Evolutionary conservation across 2,888 invertebrate genomes (phyloP).

Genomic region (Heteromurus nitidus): DNA sequence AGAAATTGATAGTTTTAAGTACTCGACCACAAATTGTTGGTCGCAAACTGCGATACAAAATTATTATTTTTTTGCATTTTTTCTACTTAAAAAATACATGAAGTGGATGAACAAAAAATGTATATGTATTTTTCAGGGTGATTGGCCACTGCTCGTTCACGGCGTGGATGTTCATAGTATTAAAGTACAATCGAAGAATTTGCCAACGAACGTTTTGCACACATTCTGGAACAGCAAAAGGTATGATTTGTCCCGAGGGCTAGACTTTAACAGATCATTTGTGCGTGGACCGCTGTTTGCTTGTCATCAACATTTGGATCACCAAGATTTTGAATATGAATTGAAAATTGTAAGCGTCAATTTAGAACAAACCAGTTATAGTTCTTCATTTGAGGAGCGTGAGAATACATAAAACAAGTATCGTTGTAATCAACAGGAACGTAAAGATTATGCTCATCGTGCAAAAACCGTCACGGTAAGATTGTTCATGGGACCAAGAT

Average conservation of each 20-base stretch:
- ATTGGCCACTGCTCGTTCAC: conserved; percentile 64
- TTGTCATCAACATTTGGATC: conserved; percentile 74
- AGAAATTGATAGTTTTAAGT: too few relatives aligned
- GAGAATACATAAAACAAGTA: too few relatives aligned
- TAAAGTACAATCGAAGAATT: conserved; percentile 50
- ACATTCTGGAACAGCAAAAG: conserved; percentile 89
- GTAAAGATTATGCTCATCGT: conserved; percentile 74
- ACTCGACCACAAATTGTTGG: too few relatives aligned
- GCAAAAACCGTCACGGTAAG: conserved; percentile 81
- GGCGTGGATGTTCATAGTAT: conserved; percentile 55
- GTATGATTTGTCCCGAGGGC: conserved; percentile 85
- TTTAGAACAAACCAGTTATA: too few relatives aligned
- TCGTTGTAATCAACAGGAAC: conserved; percentile 55
- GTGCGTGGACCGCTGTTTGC: conserved; percentile 66
- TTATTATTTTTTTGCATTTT: too few relatives aligned
- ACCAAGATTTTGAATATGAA: conserved; percentile 74
- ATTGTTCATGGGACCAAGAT: conserved; percentile 82
- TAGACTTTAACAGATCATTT: conserved; percentile 80
- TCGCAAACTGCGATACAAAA: too few relatives aligned
- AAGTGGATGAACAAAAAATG: too few relatives aligned
- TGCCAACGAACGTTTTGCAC: conserved; percentile 78
- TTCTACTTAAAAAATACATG: too few relatives aligned
- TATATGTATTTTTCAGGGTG: conserved; percentile 66
- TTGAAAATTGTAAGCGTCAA: conserved; percentile 69
- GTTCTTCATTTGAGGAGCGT: neutral